phyloP scores from a whole-genome alignment of 2,113 vertebrate genomes.

The Pteruthius melanotis region DNA sequence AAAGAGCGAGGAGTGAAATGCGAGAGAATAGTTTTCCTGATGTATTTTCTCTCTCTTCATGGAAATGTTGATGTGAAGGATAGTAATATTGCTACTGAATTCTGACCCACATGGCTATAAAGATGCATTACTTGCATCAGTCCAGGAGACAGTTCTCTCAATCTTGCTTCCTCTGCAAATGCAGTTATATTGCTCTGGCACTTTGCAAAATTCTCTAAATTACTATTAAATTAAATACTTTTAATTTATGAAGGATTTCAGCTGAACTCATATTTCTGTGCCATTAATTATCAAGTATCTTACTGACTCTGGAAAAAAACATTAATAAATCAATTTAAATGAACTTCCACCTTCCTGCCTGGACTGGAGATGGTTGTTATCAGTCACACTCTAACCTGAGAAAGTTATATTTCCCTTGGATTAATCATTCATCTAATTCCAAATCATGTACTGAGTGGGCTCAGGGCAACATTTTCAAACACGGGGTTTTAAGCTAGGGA shows the following conservation, averaged over 20 bases:
- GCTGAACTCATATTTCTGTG: conserved; percentile 22
- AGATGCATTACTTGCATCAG: conserved; percentile 20
- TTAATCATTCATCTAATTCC: not conserved
- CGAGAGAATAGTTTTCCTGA: not conserved
- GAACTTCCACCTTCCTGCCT: not conserved
- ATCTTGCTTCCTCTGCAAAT: conserved; percentile 22
- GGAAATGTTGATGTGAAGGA: not conserved
- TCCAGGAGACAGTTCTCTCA: not conserved
- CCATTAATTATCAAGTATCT: conserved; percentile 18
- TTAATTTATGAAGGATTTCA: conserved; percentile 48
- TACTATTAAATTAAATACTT: conserved; percentile 44
- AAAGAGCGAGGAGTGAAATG: not conserved
- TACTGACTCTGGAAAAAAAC: conserved; percentile 26
- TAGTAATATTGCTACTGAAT: not conserved
- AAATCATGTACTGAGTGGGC: not conserved
- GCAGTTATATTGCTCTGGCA: not conserved
- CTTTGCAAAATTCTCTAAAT: conserved; percentile 53
- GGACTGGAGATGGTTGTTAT: not conserved
- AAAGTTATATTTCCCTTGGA: not conserved
- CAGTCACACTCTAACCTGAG: not conserved
- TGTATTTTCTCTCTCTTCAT: not conserved
- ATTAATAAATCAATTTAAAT: conserved; percentile 32
- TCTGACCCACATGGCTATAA: not conserved
- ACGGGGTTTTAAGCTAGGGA: not conserved
- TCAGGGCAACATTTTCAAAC: not conserved